Evolutionary conservation across 2,888 invertebrate species (phyloP).

Genomic region (Heterodera filipjevi): DNA sequence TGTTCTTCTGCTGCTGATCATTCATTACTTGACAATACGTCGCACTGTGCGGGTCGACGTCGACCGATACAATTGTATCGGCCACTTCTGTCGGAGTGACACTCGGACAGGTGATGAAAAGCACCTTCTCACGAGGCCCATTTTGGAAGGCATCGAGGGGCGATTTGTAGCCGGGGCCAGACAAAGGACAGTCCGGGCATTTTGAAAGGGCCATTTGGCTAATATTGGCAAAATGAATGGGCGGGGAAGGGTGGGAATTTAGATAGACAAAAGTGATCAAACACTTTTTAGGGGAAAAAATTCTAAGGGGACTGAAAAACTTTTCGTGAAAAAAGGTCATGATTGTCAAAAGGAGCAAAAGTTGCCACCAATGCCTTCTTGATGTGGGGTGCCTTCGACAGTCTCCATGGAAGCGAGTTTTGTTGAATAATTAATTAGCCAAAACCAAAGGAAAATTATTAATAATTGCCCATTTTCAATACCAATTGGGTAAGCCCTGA

Average conservation of each 20-base stretch:
- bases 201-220: neutral
- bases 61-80: slow-evolving; percentile 87
- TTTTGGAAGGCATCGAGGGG: slow-evolving; percentile 77
- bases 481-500: too few relatives aligned
- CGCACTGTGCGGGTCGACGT: slow-evolving; percentile 77
- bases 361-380: too few relatives aligned
- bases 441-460: too few relatives aligned
- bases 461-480: too few relatives aligned
- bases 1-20: neutral
- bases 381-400: too few relatives aligned
- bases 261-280: too few relatives aligned
- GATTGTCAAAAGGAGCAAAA: too few relatives aligned
- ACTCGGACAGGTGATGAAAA: slow-evolving; percentile 80
- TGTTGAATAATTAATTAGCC: too few relatives aligned
- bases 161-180: slow-evolving; percentile 69
- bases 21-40: slow-evolving; percentile 73
- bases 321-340: too few relatives aligned
- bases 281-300: too few relatives aligned
- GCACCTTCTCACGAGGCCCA: slow-evolving; percentile 81
- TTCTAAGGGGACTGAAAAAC: too few relatives aligned
- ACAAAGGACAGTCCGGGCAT: neutral
- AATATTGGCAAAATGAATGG: neutral
- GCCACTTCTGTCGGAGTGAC: slow-evolving; percentile 71
- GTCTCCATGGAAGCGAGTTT: too few relatives aligned
- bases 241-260: neutral